Evolutionary conservation across 2,797 vertebrate species (phyloP).

Genomic region (Eulemur rubriventer): DNA sequence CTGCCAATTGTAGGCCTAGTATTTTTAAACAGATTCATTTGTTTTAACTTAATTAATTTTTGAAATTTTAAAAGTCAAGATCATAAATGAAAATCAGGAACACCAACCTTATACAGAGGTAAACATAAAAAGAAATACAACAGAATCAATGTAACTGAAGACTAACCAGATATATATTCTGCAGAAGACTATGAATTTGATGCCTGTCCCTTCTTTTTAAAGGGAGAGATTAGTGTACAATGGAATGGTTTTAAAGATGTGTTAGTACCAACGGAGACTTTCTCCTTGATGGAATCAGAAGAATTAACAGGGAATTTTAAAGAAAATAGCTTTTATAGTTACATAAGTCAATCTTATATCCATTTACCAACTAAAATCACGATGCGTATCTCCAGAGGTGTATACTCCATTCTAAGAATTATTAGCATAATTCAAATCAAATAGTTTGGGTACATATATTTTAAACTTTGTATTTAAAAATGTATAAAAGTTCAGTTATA

Average conservation of each 20-base stretch:
- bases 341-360: background rate
- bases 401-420: background rate
- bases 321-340: background rate
- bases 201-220: background rate
- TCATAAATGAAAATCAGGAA: background rate
- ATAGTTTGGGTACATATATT: background rate
- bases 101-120: background rate
- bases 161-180: background rate
- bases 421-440: background rate
- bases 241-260: background rate
- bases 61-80: background rate
- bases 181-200: background rate
- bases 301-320: background rate
- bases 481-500: background rate
- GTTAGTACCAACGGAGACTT: background rate
- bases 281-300: background rate
- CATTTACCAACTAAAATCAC: background rate
- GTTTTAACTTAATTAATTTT: background rate
- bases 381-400: background rate
- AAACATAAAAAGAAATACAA: background rate
- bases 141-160: background rate
- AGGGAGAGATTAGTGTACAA: background rate
- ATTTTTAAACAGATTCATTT: background rate
- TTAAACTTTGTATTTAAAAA: background rate
- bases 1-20: background rate